These are phyloP conservation scores for Thera obeliscata DNA, from an alignment of 2,888 invertebrate species.

Conservation along the genomic window DNA sequence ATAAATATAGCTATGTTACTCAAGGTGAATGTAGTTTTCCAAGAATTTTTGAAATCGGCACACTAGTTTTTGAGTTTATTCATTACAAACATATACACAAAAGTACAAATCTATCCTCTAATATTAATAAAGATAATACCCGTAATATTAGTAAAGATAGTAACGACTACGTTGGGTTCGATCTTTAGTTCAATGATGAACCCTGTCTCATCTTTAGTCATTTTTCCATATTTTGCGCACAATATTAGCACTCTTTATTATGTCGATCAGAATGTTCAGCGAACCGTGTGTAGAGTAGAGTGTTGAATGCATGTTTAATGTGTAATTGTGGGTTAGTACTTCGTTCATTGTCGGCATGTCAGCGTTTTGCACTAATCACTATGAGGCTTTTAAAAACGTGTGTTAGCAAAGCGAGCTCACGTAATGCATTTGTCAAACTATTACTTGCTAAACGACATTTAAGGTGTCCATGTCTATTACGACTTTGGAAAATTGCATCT, in stretches of 20 bases:
- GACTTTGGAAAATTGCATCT: too few species aligned
- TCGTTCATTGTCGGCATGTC: slow-evolving; percentile 51
- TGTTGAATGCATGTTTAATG: slow-evolving; percentile 48
- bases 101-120: too few species aligned
- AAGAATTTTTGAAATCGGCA: too few species aligned
- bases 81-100: too few species aligned
- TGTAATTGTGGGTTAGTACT: slow-evolving; percentile 54
- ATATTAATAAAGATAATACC: too few species aligned
- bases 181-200: background rate
- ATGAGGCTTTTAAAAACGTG: slow-evolving; percentile 5
- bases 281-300: slow-evolving; percentile 56
- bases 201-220: background rate
- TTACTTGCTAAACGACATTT: background rate
- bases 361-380: slow-evolving; percentile 34
- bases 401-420: background rate
- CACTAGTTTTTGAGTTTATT: too few species aligned
- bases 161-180: too few species aligned
- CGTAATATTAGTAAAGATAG: too few species aligned
- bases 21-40: too few species aligned
- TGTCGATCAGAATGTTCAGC: slow-evolving; percentile 56
- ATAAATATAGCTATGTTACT: too few species aligned
- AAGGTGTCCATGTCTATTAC: too few species aligned
- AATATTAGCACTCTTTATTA: slow-evolving; percentile 42
- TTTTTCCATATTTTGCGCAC: background rate
- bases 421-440: slow-evolving; percentile 2